phyloP scores from a whole-genome alignment of 2,888 invertebrate species.

The Cerceris rybyensis region DNA sequence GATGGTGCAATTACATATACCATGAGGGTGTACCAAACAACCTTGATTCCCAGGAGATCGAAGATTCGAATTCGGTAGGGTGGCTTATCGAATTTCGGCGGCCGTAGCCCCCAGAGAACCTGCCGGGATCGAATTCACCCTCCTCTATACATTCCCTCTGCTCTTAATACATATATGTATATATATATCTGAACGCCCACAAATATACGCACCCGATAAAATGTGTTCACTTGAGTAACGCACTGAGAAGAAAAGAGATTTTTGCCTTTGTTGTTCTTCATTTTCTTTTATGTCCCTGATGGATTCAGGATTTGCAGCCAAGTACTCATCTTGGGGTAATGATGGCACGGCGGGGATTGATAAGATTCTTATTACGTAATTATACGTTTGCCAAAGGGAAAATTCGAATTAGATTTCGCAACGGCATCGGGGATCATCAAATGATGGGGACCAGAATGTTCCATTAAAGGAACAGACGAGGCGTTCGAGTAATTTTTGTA shows the following conservation, averaged over 20 bases:
- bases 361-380: constrained; percentile 16
- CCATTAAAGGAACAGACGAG: too few relatives aligned
- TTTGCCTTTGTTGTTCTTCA: constrained; percentile 25
- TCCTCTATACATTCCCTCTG: neutral
- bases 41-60: constrained; percentile 32
- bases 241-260: constrained; percentile 3
- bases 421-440: neutral
- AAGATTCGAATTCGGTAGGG: constrained; percentile 45
- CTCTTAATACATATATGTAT: constrained; percentile 8
- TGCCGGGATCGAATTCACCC: constrained; percentile 54
- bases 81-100: constrained; percentile 58
- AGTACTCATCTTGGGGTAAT: constrained; percentile 19
- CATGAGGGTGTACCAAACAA: constrained; percentile 38
- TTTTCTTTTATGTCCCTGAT: constrained; percentile 22
- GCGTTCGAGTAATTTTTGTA: too few relatives aligned
- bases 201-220: constrained; percentile 2
- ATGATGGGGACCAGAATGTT: neutral
- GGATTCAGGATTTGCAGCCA: constrained; percentile 14
- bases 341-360: neutral
- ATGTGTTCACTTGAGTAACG: constrained; percentile 5
- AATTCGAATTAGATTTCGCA: constrained; percentile 15
- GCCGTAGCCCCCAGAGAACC: constrained; percentile 42
- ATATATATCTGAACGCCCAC: constrained; percentile 2
- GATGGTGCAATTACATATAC: constrained; percentile 48
- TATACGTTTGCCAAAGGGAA: neutral